Evolutionary conservation across 2,888 invertebrate species (phyloP).

Genomic region (Scaeva pyrastri): DNA sequence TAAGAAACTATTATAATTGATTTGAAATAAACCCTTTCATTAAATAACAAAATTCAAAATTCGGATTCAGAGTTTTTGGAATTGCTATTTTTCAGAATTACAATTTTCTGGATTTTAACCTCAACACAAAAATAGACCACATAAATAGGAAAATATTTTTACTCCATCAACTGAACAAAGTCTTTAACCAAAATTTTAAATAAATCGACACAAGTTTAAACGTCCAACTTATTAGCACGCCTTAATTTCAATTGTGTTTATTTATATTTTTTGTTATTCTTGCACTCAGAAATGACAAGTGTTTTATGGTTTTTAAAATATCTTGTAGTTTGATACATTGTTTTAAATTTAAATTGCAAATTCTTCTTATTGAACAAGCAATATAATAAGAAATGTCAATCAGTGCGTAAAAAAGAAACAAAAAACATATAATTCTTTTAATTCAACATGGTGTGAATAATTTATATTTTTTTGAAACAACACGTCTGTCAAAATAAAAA

Average conservation of each 20-base stretch:
- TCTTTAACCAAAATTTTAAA: too few species aligned
- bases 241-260: background rate
- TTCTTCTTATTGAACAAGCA: background rate
- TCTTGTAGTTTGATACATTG: slow-evolving; percentile 11
- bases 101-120: too few species aligned
- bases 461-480: slow-evolving; percentile 13
- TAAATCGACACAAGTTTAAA: too few species aligned
- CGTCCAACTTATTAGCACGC: background rate
- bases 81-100: too few species aligned
- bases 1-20: too few species aligned
- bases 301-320: slow-evolving; percentile 61
- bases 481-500: too few species aligned
- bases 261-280: background rate
- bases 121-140: too few species aligned
- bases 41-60: too few species aligned
- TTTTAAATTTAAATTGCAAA: background rate
- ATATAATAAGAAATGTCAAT: background rate
- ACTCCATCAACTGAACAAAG: too few species aligned
- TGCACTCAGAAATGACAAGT: slow-evolving; percentile 60
- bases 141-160: too few species aligned
- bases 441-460: background rate
- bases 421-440: background rate
- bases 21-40: too few species aligned
- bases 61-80: too few species aligned
- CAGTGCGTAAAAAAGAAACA: background rate